phyloP scores from a whole-genome alignment of 2,888 invertebrate species.

The Bugula neritina region DNA sequence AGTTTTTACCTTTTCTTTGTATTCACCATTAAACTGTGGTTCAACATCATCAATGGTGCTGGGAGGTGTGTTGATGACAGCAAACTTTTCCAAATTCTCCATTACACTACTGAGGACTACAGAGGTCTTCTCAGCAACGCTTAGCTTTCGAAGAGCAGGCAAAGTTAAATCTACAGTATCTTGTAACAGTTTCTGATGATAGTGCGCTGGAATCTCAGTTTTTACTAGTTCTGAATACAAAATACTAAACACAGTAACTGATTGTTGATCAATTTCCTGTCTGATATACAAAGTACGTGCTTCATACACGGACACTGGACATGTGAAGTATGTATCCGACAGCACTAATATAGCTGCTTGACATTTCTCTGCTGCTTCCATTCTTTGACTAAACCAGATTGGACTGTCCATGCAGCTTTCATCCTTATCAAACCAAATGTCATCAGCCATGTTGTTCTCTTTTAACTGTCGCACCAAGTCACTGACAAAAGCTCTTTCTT shows the following conservation, averaged over 20 bases:
- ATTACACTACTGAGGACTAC: constrained; percentile 46
- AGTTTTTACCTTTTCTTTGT: constrained; percentile 40
- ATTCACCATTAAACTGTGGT: constrained; percentile 46
- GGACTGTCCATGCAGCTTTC: constrained; percentile 48
- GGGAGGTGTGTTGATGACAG: constrained; percentile 40
- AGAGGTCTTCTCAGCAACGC: constrained; percentile 47
- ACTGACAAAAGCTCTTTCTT: constrained; percentile 47
- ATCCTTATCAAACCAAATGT: constrained; percentile 52
- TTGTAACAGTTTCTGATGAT: constrained; percentile 31
- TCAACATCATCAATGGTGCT: constrained; percentile 37
- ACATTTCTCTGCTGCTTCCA: constrained; percentile 50
- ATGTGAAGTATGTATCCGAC: constrained; percentile 46
- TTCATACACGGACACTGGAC: constrained; percentile 49
- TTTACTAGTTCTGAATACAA: constrained; percentile 38
- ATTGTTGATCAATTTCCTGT: constrained; percentile 35
- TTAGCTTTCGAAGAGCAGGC: constrained; percentile 35
- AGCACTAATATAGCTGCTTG: constrained; percentile 44
- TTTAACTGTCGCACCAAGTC: constrained; percentile 48
- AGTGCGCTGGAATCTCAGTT: constrained; percentile 40
- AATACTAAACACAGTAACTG: constrained; percentile 43
- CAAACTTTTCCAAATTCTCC: constrained; percentile 46
- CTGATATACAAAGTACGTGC: constrained; percentile 46
- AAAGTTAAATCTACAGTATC: constrained; percentile 40
- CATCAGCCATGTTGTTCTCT: constrained; percentile 49
- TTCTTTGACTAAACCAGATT: constrained; percentile 49